Percentiles rank a stretch among this genome's conserved stretches.
Conservation (phyloP, 2,113 vertebrate genomes). For the Hiodon alosoides region DNA sequence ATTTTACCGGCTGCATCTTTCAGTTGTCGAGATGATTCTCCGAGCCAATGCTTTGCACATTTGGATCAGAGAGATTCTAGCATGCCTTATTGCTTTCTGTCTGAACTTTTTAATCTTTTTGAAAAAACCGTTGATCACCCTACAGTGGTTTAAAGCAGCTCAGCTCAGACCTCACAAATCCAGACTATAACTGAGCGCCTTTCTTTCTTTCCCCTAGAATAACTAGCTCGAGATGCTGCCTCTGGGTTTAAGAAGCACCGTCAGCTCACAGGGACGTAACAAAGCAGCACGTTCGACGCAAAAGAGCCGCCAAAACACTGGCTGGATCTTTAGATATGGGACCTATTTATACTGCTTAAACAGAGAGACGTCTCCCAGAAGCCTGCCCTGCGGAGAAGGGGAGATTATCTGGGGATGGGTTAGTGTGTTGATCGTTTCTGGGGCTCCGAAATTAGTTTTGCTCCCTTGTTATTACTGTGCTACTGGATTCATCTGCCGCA, state of each 20-base stretch:
- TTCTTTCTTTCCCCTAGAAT: neutral
- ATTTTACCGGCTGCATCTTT: neutral
- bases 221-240: neutral
- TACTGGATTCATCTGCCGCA: neutral
- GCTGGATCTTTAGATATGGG: neutral
- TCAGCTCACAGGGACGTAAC: neutral
- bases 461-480: slow-evolving; percentile 23
- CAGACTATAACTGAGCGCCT: neutral
- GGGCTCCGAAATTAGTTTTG: slow-evolving; percentile 26
- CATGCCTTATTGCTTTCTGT: neutral
- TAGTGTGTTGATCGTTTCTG: slow-evolving; percentile 23
- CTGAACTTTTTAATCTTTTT: neutral
- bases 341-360: neutral
- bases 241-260: neutral
- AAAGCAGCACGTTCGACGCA: neutral
- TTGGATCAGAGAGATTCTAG: neutral
- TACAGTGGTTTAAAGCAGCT: neutral
- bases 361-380: slow-evolving; percentile 17
- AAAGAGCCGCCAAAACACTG: neutral
- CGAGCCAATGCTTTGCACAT: neutral
- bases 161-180: neutral
- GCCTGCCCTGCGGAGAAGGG: neutral
- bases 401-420: slow-evolving; percentile 30
- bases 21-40: neutral
- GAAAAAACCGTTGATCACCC: neutral